A percentile compares a stretch with the other conserved stretches of the same genome.
phyloP scores from a whole-genome alignment of 2,888 invertebrate species.

The Stegana nigrithorax region DNA sequence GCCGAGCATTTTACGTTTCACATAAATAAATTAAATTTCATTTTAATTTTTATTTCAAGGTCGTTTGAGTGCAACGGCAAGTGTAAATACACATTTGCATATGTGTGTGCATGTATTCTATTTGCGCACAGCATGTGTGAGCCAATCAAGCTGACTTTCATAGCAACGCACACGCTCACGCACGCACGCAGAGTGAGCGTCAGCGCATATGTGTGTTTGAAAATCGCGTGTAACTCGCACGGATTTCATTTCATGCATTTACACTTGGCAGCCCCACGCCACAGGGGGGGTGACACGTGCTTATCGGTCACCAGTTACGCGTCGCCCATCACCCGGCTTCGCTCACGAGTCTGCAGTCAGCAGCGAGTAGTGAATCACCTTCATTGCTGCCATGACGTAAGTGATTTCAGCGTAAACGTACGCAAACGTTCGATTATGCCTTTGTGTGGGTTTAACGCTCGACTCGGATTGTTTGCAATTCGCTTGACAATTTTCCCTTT shows the following conservation, averaged over 20 bases:
- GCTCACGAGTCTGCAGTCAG: not conserved
- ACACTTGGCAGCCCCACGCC: not conserved
- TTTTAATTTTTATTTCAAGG: too few species aligned
- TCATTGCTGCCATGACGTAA: not conserved
- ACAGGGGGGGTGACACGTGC: too few species aligned
- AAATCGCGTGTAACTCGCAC: not conserved
- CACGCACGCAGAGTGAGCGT: not conserved
- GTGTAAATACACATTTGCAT: not conserved
- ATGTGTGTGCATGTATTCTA: conserved; percentile 16
- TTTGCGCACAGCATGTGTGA: not conserved
- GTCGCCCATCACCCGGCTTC: too few species aligned
- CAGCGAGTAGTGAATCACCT: not conserved
- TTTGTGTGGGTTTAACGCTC: too few species aligned
- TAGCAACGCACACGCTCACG: conserved; percentile 25
- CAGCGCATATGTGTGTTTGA: not conserved
- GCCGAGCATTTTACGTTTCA: too few species aligned
- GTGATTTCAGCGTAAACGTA: not conserved
- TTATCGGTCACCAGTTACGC: too few species aligned
- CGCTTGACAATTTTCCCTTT: too few species aligned
- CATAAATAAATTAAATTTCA: too few species aligned
- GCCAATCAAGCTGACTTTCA: conserved; percentile 28
- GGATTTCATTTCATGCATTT: not conserved
- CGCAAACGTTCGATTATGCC: not conserved
- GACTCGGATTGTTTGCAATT: too few species aligned
- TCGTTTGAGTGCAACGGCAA: too few species aligned